Evolutionary conservation across 2,888 invertebrate genomes (phyloP).

Genomic region (Drosophila austrosaltans): DNA sequence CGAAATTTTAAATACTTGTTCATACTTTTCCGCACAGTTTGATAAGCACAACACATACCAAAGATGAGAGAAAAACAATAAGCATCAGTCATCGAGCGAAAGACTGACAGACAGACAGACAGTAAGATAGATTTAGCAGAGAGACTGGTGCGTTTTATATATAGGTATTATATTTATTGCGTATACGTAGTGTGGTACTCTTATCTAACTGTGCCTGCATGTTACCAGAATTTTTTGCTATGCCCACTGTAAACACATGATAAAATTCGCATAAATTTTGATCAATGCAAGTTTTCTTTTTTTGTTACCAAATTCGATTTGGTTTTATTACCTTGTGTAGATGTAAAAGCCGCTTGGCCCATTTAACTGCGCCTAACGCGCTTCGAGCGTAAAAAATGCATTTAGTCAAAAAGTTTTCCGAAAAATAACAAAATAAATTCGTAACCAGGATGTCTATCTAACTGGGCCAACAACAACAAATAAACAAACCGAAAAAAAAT

Average conservation of each 20-base stretch:
- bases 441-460: slow-evolving; percentile 1
- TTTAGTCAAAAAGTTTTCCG: slow-evolving; percentile 40
- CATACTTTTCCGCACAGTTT: slow-evolving; percentile 33
- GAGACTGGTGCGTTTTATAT: slow-evolving; percentile 58
- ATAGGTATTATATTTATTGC: slow-evolving; percentile 36
- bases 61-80: slow-evolving; percentile 55
- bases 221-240: slow-evolving; percentile 32
- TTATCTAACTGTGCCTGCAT: slow-evolving; percentile 38
- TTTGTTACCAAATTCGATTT: slow-evolving; percentile 52
- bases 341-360: slow-evolving; percentile 67
- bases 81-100: slow-evolving; percentile 40
- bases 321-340: slow-evolving; percentile 43
- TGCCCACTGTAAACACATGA: slow-evolving; percentile 72
- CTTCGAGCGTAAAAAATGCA: slow-evolving; percentile 63
- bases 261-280: slow-evolving; percentile 75
- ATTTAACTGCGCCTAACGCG: slow-evolving; percentile 60
- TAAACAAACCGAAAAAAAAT: not conserved
- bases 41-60: slow-evolving; percentile 24
- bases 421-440: slow-evolving; percentile 57
- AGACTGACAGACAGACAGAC: slow-evolving; percentile 58
- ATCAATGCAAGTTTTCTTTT: slow-evolving; percentile 43
- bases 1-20: slow-evolving; percentile 43
- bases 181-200: slow-evolving; percentile 36
- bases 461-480: not conserved
- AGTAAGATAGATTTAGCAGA: slow-evolving; percentile 14